These are phyloP conservation scores for Toxotes chatareus DNA, from an alignment of 2,113 vertebrate genomes.

Conservation along the genomic window DNA sequence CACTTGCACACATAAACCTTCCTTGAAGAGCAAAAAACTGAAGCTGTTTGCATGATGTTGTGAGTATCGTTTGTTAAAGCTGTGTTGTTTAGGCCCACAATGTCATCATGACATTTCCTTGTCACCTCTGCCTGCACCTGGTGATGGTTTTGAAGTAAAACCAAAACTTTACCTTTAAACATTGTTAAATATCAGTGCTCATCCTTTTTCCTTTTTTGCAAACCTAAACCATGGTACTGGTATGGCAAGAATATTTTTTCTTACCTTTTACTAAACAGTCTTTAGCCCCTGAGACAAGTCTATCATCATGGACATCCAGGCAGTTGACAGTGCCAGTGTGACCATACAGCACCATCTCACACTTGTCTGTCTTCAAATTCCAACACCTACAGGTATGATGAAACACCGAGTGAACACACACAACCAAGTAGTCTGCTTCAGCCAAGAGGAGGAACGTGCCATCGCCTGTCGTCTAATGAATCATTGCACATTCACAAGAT, in stretches of 20 bases:
- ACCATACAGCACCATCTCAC: conserved; percentile 83
- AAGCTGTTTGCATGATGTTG: too few species aligned
- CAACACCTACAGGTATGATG: conserved; percentile 85
- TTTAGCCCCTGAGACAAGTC: conserved; percentile 88
- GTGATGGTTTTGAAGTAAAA: too few species aligned
- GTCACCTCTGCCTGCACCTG: too few species aligned
- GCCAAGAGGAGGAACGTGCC: not conserved
- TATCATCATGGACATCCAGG: conserved; percentile 83
- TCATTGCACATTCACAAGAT: not conserved
- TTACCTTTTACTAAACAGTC: conserved; percentile 91
- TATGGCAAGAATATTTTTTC: not conserved
- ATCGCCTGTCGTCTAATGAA: not conserved
- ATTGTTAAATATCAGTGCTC: not conserved
- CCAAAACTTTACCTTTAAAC: not conserved
- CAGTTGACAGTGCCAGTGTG: conserved; percentile 87
- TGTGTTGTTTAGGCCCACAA: too few species aligned
- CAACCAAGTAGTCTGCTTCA: not conserved
- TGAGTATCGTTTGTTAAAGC: too few species aligned
- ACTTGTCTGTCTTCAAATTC: conserved; percentile 85
- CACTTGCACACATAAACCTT: not conserved
- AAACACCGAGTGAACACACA: not conserved
- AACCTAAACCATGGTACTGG: not conserved
- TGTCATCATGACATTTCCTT: too few species aligned
- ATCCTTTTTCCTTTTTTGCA: not conserved
- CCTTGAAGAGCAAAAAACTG: too few species aligned